Conservation (phyloP, 2,797 vertebrate species). For the Orestias chungarensis region DNA sequence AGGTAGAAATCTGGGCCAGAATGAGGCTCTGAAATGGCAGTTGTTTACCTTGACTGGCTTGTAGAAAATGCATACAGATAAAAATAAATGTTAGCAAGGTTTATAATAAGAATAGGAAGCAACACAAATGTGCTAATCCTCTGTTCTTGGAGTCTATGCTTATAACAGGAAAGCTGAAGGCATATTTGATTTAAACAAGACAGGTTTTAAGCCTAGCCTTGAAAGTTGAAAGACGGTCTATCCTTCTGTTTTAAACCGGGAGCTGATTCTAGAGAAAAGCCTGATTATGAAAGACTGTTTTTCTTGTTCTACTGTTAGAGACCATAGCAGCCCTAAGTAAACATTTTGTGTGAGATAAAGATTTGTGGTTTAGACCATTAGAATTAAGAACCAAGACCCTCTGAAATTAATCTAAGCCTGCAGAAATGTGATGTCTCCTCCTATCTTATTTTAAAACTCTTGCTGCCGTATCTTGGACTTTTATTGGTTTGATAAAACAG, state of each 20-base stretch:
- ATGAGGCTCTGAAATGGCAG: neutral
- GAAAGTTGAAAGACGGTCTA: neutral
- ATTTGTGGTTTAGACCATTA: neutral
- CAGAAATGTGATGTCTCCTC: constrained; percentile 2
- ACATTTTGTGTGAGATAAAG: neutral
- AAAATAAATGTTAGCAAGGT: neutral
- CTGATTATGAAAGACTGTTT: neutral
- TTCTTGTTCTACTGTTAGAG: neutral
- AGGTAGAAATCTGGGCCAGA: neutral
- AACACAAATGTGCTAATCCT: neutral
- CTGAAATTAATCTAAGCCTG: neutral
- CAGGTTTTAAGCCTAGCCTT: neutral
- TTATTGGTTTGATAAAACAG: neutral
- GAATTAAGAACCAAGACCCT: neutral
- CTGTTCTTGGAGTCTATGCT: neutral
- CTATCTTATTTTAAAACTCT: neutral
- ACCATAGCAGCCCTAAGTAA: neutral
- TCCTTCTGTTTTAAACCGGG: neutral
- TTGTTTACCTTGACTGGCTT: neutral
- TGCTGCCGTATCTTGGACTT: neutral
- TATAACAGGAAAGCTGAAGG: neutral
- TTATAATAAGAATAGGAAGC: no score
- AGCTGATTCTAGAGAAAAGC: neutral
- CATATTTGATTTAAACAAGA: neutral
- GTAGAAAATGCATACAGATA: neutral